Conservation (phyloP, 2,113 vertebrate species). For the Oreotragus oreotragus region DNA sequence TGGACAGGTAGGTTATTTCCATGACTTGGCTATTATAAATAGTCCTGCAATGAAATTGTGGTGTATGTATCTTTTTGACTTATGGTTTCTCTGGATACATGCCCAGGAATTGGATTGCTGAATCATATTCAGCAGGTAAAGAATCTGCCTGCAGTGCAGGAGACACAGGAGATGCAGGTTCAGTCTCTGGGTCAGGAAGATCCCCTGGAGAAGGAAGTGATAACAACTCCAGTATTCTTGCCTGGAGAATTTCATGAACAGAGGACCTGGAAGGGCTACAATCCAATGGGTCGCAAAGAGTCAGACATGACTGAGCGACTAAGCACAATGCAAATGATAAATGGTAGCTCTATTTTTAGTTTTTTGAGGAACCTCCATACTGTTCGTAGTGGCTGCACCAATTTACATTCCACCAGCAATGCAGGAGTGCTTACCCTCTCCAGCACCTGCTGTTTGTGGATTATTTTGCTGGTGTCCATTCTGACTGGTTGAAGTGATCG, state of each 20-base stretch:
- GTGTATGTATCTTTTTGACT: background rate
- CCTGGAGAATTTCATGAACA: background rate
- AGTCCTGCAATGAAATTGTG: background rate
- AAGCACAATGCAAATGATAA: background rate
- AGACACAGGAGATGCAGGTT: background rate
- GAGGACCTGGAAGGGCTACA: background rate
- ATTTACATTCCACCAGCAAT: background rate
- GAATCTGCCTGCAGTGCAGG: background rate
- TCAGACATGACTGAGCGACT: background rate
- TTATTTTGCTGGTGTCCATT: background rate
- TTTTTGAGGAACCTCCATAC: background rate
- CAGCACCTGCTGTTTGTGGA: background rate
- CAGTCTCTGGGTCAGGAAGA: background rate
- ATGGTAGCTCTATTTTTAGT: background rate
- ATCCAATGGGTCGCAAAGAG: background rate
- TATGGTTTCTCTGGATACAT: background rate
- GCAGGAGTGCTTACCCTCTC: background rate
- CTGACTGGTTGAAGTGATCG: background rate
- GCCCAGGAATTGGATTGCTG: background rate
- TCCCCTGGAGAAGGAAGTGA: background rate
- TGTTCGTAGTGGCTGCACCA: background rate
- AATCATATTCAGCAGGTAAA: background rate
- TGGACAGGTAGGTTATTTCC: background rate
- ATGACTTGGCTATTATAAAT: background rate
- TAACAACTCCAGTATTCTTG: background rate